Evolutionary conservation across 2,797 vertebrate species (phyloP), one percentile per base, ranked within the genome.

Genomic region (Xenentodon cancila): DNA sequence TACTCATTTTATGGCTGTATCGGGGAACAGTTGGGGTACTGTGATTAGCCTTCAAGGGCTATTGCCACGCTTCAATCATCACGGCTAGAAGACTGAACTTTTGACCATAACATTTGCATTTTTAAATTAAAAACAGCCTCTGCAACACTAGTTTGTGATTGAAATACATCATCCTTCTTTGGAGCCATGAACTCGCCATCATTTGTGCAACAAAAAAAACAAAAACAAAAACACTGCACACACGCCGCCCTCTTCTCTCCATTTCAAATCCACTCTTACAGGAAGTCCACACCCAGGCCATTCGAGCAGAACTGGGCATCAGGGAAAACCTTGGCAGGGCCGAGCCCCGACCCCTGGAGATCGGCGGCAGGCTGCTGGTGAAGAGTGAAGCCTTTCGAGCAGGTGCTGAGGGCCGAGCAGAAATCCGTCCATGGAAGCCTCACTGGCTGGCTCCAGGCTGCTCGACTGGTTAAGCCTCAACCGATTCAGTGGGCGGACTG

Each of bases 301-400:
- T 62, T 84, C 64, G 79, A 77, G 77, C 70, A 55, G 64, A 82
- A 73, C 18, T 56, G 79, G 63, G 81, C 73, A 79, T 73, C 3
- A 62, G 82, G 80, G 71, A 77, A 77, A 79, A 75, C 84, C 79
- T 84, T 89, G 88, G 77, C 53, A 20, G 75, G 68, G 75, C 68
- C 78, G 40, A 75, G 22, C 25, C 5, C 58, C 75, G 82, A 84
- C 81, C 84, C 84, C 80, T 69, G 69, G 84, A 87, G 25, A 84
- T 83, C 86, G 62, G 81, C 17, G 44, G 81, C 80, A 88, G 81
- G 68, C 87, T 68, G 73, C 43, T 53, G 67, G 88, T 89, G 91
- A 82, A 45, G 89, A 91, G 86, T 90, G 88, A 92, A 71, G 77
- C 48, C 79, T 81, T 48, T 55, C 2, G 73, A 88, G 86, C 91